Evolutionary conservation across 2,113 vertebrate species (phyloP), one percentile per base, ranked within the genome.

Genomic region (Oncorhynchus nerka): DNA sequence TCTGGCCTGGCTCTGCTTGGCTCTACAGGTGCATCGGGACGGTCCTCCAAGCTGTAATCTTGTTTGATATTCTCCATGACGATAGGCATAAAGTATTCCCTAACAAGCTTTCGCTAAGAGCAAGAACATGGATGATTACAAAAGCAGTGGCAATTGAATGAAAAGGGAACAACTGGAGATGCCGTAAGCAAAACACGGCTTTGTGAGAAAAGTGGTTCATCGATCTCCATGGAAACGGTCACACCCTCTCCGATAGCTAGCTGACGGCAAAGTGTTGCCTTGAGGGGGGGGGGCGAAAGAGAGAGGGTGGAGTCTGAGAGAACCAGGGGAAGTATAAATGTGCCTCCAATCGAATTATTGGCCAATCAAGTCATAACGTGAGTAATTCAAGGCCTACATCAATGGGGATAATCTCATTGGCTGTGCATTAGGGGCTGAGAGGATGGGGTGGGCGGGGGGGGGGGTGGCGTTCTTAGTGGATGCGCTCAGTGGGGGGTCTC

Each of bases 291-390:
- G 15, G 66, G 16, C 2, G 5, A 24, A 13, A 22, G 3, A 51
- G 68, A 67, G 69, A 70, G 75, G 79, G 82, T 82, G 80, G 81
- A 83, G 81, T 86, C 82, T 84, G 82, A 87, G 64, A 75, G 80
- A 88, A 88, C 70, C 78, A 83, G 79, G 78, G 88, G 86, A 88
- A 92, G 91, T 92, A 85, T 92, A 94, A 95, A 94, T 95, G 93
- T 95, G 94, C 93, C 91, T 93, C 89, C 93, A 95, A 97, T 96
- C 93, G 94, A 95, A 97, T 97, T 97, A 97, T 83, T 91, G 90
- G 80, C 94, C 95, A 95, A 97, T 97, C 94, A 95, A 93, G 93
- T 95, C 95, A 93, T 92, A 95, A 94, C 86, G 91, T 90, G 90
- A 97, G 95, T 95, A 94, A 96, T 96, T 95, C 95, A 92, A 91